These are phyloP conservation scores for Spizella passerina DNA, from an alignment of 2,797 vertebrate genomes.

Conservation along the genomic window DNA sequence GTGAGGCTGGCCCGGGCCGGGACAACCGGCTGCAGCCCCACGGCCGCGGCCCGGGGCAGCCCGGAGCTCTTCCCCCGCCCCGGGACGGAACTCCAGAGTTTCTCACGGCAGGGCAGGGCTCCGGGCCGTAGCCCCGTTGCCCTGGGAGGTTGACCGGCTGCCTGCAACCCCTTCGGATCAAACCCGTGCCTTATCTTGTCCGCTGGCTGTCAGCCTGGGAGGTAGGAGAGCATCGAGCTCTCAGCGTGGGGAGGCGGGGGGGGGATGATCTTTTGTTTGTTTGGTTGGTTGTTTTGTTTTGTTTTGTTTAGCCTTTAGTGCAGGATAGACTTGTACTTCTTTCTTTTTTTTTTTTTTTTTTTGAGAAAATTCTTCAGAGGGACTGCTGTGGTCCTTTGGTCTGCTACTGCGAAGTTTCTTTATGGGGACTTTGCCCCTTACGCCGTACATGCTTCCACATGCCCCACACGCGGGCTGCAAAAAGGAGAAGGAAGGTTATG, in stretches of 20 bases:
- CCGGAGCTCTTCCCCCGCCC: background rate
- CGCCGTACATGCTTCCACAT: slow-evolving; percentile 25
- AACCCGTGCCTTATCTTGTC: background rate
- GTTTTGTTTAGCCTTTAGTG: background rate
- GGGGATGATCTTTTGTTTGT: background rate
- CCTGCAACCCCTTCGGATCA: background rate
- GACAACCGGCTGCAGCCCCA: background rate
- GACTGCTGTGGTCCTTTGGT: background rate
- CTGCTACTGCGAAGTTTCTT: background rate
- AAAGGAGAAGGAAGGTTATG: slow-evolving; percentile 12
- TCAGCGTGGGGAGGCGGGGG: background rate
- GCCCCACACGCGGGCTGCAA: background rate
- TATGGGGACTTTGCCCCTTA: background rate
- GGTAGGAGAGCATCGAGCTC: background rate
- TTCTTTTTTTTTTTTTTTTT: background rate
- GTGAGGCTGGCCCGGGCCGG: background rate
- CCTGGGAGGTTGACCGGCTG: background rate
- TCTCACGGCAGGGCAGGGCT: background rate
- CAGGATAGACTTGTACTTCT: background rate
- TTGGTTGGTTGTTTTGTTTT: background rate
- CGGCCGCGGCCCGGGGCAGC: background rate
- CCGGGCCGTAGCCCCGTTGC: background rate
- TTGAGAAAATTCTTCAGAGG: background rate
- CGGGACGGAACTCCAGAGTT: background rate
- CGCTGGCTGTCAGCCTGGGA: background rate